phyloP scores from a whole-genome alignment of 2,797 vertebrate species.

The Crypturellus tataupa region DNA sequence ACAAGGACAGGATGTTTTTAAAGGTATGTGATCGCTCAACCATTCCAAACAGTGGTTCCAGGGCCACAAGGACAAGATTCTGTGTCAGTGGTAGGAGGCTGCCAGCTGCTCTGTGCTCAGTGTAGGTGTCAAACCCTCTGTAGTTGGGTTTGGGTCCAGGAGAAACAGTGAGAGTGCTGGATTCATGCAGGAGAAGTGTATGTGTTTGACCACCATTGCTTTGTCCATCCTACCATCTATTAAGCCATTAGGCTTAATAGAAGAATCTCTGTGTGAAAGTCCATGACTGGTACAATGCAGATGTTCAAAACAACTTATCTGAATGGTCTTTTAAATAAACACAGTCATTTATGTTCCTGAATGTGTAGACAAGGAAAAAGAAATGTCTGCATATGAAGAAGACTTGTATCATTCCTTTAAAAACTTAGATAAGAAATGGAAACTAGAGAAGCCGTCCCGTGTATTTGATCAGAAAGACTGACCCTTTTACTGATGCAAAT shows the following conservation, averaged over 20 bases:
- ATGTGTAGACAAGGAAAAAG: not conserved
- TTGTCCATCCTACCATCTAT: no score
- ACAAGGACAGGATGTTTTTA: not conserved
- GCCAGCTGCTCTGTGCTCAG: not conserved
- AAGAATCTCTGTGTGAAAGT: not conserved
- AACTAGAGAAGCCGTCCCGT: not conserved
- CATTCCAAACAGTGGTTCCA: not conserved
- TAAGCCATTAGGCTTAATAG: not conserved
- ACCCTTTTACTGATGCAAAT: not conserved
- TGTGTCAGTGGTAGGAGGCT: not conserved
- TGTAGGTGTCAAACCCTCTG: not conserved
- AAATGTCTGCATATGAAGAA: not conserved
- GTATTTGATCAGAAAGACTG: not conserved
- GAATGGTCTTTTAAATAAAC: not conserved
- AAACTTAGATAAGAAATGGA: not conserved
- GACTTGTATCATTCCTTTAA: not conserved
- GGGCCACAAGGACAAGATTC: fast-evolving
- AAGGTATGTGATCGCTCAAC: not conserved
- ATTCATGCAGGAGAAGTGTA: not conserved
- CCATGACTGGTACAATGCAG: not conserved
- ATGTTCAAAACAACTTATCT: not conserved
- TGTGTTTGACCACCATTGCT: fast-evolving
- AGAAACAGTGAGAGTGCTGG: not conserved
- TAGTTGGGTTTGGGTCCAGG: fast-evolving
- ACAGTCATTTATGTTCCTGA: not conserved